Evolutionary conservation across 2,797 vertebrate species (phyloP).

Genomic region (Poeciliopsis presidionis): DNA sequence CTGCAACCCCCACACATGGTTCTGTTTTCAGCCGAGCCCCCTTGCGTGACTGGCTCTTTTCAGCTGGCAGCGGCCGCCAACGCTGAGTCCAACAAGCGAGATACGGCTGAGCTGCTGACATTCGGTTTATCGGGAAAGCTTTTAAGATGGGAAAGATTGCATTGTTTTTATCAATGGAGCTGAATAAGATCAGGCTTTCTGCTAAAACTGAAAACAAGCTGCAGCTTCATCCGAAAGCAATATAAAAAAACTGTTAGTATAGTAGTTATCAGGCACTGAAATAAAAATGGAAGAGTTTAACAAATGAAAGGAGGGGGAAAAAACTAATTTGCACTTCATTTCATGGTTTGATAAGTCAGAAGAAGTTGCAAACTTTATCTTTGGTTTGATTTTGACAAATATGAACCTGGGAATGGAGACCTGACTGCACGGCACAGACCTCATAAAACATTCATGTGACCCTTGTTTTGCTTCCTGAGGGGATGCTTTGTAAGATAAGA

Average conservation of each 20-base stretch:
- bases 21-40: conserved; percentile 79
- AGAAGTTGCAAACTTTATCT: conserved; percentile 14
- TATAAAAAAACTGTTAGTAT: neutral
- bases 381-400: conserved; percentile 23
- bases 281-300: conserved; percentile 10
- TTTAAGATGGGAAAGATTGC: conserved; percentile 71
- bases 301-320: neutral
- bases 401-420: conserved; percentile 28
- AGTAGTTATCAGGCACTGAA: neutral
- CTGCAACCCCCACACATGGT: conserved; percentile 81
- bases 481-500: conserved; percentile 57
- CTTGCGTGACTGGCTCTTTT: conserved; percentile 80
- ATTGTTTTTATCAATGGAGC: conserved; percentile 65
- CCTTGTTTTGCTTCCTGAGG: conserved; percentile 50
- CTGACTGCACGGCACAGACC: conserved; percentile 41
- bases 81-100: conserved; percentile 70
- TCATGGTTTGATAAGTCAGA: conserved; percentile 16
- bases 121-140: conserved; percentile 71
- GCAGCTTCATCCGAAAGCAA: conserved; percentile 10
- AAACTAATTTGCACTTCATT: conserved; percentile 2
- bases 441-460: conserved; percentile 67
- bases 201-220: conserved; percentile 9
- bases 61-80: conserved; percentile 65
- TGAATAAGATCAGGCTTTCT: conserved; percentile 48
- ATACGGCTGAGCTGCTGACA: conserved; percentile 62